Conservation (phyloP, 2,797 vertebrate species). For the Botia kubotai region DNA sequence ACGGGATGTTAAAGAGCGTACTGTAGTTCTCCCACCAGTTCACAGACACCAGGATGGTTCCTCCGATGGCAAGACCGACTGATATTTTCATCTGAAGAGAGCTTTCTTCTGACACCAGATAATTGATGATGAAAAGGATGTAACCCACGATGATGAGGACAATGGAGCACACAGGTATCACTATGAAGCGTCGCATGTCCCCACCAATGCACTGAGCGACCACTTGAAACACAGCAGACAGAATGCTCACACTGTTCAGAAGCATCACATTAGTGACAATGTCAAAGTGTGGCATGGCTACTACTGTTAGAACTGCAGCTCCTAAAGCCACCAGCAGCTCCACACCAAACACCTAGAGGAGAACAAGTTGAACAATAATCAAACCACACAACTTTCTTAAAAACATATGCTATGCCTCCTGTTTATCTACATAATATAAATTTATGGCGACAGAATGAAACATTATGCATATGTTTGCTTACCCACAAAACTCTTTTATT, state of each 20-base stretch:
- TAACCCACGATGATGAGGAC: constrained; percentile 64
- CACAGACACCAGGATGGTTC: constrained; percentile 68
- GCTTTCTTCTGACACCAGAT: constrained; percentile 48
- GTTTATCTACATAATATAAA: no score
- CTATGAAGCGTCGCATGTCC: constrained; percentile 51
- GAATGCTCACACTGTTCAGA: constrained; percentile 60
- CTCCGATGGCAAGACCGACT: constrained; percentile 67
- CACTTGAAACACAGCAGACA: constrained; percentile 63
- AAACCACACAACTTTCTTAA: no score
- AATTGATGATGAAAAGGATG: constrained; percentile 54
- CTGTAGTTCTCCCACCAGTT: constrained; percentile 78
- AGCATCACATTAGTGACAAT: constrained; percentile 62
- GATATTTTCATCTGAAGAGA: constrained; percentile 39
- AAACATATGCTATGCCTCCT: no score
- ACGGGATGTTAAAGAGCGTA: constrained; percentile 54
- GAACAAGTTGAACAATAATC: neutral
- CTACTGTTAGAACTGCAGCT: constrained; percentile 51
- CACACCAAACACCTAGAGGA: constrained; percentile 44
- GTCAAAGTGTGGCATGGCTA: constrained; percentile 64
- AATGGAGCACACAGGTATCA: constrained; percentile 56
- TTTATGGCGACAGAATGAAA: no score
- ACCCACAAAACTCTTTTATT: constrained; percentile 46
- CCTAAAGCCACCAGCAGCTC: constrained; percentile 48
- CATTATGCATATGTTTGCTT: neutral
- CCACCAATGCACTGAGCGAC: constrained; percentile 53